Evolutionary conservation across 2,113 vertebrate genomes (phyloP).

Genomic region (Etheostoma cragini): DNA sequence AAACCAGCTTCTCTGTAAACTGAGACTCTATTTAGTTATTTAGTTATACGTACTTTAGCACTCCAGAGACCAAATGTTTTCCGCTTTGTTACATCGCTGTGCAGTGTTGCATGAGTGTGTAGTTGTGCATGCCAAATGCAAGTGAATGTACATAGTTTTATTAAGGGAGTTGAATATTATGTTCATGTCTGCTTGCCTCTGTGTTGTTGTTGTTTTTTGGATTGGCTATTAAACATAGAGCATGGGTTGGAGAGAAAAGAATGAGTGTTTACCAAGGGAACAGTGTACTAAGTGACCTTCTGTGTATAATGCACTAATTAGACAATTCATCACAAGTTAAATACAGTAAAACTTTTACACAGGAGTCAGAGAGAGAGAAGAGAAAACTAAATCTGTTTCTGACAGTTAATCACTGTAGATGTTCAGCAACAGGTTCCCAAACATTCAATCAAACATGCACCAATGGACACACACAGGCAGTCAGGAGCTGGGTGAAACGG

Average conservation of each 20-base stretch:
- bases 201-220: conserved; percentile 12
- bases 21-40: not conserved
- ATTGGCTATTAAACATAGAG: conserved; percentile 27
- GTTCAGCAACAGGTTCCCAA: conserved; percentile 14
- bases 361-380: conserved; percentile 8
- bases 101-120: not conserved
- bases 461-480: conserved; percentile 13
- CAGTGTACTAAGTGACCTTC: not conserved
- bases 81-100: conserved; percentile 1
- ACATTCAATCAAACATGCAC: conserved; percentile 26
- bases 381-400: conserved; percentile 17
- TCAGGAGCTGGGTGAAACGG: not conserved
- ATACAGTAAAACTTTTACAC: conserved; percentile 36
- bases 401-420: conserved; percentile 40
- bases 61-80: conserved; percentile 17
- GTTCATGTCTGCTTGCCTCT: not conserved
- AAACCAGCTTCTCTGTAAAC: not conserved
- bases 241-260: not conserved
- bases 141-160: conserved; percentile 12
- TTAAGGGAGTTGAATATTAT: conserved; percentile 5
- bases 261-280: conserved; percentile 21
- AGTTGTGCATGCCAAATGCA: not conserved
- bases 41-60: not conserved
- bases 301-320: conserved; percentile 39
- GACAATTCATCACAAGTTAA: conserved; percentile 53